Evolutionary conservation across 23 tunicate genomes (phyloP).

Genomic region (Ascidia mentula): DNA sequence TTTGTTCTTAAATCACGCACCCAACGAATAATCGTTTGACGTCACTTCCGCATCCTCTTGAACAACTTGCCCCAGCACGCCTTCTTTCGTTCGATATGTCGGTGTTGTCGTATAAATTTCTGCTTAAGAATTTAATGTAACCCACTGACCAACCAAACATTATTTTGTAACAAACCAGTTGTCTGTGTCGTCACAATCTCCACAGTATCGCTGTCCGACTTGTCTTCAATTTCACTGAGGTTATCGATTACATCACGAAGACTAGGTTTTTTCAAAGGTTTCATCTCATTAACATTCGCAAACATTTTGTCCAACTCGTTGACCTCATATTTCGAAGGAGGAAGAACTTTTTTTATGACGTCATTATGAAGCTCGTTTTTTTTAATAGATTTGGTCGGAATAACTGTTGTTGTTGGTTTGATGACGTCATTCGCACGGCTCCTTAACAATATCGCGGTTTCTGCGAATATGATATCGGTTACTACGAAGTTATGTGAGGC

Average conservation of each 20-base stretch:
- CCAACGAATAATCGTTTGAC: no score
- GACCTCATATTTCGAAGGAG: not conserved
- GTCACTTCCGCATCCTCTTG: no score
- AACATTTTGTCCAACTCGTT: not conserved
- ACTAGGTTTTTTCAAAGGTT: not conserved
- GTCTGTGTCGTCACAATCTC: not conserved
- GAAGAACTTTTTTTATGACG: not conserved
- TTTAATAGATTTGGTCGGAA: not conserved
- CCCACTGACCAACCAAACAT: no score
- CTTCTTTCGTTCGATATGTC: no score
- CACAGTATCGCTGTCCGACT: not conserved
- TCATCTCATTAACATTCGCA: not conserved
- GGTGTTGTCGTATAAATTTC: no score
- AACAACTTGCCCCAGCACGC: no score
- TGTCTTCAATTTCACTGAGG: not conserved
- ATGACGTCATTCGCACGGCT: no score
- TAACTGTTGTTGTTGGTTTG: not conserved
- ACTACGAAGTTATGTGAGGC: not conserved
- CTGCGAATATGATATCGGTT: no score
- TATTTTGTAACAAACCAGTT: conserved; percentile 1
- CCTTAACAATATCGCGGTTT: no score
- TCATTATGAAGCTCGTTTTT: not conserved
- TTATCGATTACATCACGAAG: not conserved
- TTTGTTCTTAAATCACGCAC: no score
- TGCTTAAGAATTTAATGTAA: no score